Evolutionary conservation across 2,113 vertebrate species (phyloP), one percentile per base, ranked within the genome.

Genomic region (Macquaria ambigua): DNA sequence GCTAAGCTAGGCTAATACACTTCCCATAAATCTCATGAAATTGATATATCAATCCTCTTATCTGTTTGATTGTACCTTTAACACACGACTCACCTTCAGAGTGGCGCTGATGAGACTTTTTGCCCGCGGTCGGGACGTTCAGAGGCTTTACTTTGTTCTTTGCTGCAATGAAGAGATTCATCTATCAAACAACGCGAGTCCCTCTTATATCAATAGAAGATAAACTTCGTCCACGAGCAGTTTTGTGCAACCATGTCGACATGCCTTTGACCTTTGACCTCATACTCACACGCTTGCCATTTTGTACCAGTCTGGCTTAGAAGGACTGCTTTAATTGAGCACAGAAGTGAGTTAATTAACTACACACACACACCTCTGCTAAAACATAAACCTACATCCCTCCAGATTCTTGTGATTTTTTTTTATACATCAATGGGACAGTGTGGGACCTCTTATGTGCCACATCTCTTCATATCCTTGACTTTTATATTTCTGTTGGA

Each of bases 141-240:
- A 92, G 55, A 66, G 89, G 79, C 28, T 93, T 93, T 20, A 93
- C 85, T 92, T 89, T 89, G 89, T 92, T 94, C 74, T 78, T 90
- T 1, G 87, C 94, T 94, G 93, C 43, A 91, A 89, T 89, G 58
- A 79, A 90, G 84, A 93, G 50, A 93, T 83, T 66, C 16, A 50
- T 50, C 37, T 62, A 78, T 86, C 50, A 82, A 15, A 71, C 31
- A 71, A 34, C 34, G 61, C 1, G 56, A 87, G n/a, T 31, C 61
- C 6, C 6, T 72, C 53, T 7, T 3, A 41, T 4, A 28, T 52
- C 3, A 31, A 18, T 8, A 6, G 0, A 56, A 34, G 14, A 41
- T 6, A 46, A 5, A 64, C 34, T 4, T 59, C 1, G 25, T 67
- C 67, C 58, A 56, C n/a, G 8, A 56, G 37, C 50, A 52, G n/a